Base-by-base conservation (phyloP, 2,113 vertebrate species). In the Lepidothrix coronata region DNA sequence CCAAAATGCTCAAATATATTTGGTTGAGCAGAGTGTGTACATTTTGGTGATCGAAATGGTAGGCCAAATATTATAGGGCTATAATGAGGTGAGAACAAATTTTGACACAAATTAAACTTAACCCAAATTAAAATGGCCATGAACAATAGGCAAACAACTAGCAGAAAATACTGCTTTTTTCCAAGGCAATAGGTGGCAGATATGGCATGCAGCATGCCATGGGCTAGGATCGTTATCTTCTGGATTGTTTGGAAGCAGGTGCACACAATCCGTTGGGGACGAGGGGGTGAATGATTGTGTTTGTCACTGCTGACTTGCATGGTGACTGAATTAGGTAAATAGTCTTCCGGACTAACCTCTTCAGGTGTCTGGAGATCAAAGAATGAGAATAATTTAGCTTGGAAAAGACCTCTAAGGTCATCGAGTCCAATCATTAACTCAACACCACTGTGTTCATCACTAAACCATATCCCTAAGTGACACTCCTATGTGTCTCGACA, bases 231-330 rank as follows among this genome's bases (percentile, higher is more conserved):
- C 1, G 0, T 48, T 44, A 57, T 44, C 44, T 72, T 33, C 14
- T 41, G 43, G 31, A 23, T 2, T 25, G 12, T 24, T 23, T 84
- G 62, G 67, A 79, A 67, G 57, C 30, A 71, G 77, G 23, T 2
- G 2, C 33, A 18, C 1, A 2, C 25, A 63, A 5, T 76, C 43
- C 35, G 5, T 5, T 1, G 5, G 37, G 54, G 35, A 78, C 0
- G 1, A 63, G 31, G 37, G 12, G 5, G 9, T 30, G 37, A 30
- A 55, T 41, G 66, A 30, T 4, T 71, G 6, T 25, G 9, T 88
- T 88, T 73, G 52, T 51, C 35, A 6, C 33, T 37, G 9, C n/a
- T 85, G 70, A 30, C 14, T 66, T 39, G 37, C 14, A 33, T 7
- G 6, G 51, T 35, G 65, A 39, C 27, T n/a, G 58, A 46, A 14